Conservation (phyloP, 2,888 invertebrate genomes). For the Oscheius myriophilus region DNA sequence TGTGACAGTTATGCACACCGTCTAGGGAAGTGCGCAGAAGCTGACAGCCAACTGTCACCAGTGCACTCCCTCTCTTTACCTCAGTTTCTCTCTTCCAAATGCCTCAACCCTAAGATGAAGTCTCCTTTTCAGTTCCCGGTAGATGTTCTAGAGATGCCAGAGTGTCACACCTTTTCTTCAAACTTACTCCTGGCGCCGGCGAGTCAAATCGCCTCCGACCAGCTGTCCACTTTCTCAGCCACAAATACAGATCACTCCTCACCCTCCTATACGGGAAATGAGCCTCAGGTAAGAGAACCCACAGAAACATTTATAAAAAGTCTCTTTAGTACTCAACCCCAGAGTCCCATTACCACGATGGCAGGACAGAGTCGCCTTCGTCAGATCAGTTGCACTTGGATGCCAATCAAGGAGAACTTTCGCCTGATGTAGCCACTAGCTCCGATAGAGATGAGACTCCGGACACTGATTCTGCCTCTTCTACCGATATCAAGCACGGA, state of each 20-base stretch:
- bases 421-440: conserved; percentile 25
- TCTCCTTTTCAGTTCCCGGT: not conserved
- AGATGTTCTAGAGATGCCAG: conserved; percentile 26
- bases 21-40: conserved; percentile 4
- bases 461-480: conserved; percentile 47
- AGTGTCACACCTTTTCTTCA: conserved; percentile 19
- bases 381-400: conserved; percentile 34
- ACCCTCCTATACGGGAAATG: conserved; percentile 27
- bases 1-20: conserved; percentile 29
- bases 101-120: not conserved
- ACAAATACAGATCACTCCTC: conserved; percentile 30
- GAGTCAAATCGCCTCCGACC: conserved; percentile 21
- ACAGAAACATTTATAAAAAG: not conserved
- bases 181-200: conserved; percentile 21
- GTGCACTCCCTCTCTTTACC: not conserved
- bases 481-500: conserved; percentile 13
- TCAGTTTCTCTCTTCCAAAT: not conserved
- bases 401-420: conserved; percentile 19
- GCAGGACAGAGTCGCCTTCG: conserved; percentile 43
- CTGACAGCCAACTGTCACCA: conserved; percentile 2
- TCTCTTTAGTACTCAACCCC: conserved; percentile 29
- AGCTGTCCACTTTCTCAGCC: conserved; percentile 27
- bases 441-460: conserved; percentile 54
- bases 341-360: conserved; percentile 36
- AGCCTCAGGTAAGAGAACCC: conserved; percentile 20